phyloP scores from a whole-genome alignment of 1,140 invertebrate species.

The Camponotus vicinus region DNA sequence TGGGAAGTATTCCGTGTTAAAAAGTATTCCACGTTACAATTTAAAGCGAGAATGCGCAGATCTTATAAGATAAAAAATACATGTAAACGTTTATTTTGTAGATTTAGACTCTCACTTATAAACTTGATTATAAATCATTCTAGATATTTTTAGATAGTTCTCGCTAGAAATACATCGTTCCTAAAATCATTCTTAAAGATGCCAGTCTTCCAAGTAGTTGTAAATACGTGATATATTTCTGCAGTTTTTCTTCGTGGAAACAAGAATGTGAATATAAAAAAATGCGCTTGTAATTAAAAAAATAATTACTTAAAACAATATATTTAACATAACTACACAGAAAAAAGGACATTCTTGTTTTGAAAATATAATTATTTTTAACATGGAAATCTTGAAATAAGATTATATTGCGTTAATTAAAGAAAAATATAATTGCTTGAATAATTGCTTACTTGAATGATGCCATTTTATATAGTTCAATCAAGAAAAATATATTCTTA shows the following conservation, averaged over 20 bases:
- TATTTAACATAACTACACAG: no score
- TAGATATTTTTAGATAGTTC: background rate
- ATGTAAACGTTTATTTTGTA: background rate
- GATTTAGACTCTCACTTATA: background rate
- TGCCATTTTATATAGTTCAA: no score
- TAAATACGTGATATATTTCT: slow-evolving; percentile 11
- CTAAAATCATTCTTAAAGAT: slow-evolving; percentile 1
- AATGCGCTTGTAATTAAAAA: background rate
- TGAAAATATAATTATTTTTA: no score
- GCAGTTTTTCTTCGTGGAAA: background rate
- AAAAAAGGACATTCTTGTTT: no score
- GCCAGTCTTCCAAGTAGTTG: background rate
- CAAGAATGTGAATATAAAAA: background rate
- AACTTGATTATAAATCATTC: slow-evolving; percentile 3
- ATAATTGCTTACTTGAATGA: no score
- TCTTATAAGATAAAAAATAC: background rate
- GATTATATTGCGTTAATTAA: no score
- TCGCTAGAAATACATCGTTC: background rate
- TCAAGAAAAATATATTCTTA: no score
- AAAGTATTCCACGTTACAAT: slow-evolving; percentile 9
- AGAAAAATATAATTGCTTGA: no score
- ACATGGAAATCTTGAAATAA: no score
- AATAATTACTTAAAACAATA: background rate
- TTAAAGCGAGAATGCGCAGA: background rate
- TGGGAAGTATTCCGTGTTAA: background rate